Evolutionary conservation across 1,140 invertebrate genomes (phyloP).

Genomic region (Brachionus plicatilis): DNA sequence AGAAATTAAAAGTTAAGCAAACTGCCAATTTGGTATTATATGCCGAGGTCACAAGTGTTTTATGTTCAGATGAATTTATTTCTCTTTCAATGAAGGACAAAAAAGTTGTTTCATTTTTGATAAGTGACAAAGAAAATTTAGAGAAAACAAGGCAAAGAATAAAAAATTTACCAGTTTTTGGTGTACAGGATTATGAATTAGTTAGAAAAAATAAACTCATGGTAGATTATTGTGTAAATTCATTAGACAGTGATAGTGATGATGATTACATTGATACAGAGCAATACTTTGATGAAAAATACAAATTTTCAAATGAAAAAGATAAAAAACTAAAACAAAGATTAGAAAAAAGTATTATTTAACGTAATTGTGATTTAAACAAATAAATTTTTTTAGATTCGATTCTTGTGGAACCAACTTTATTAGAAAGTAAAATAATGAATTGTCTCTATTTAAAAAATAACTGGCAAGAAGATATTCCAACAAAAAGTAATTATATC

Average conservation of each 20-base stretch:
- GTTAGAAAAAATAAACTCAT: neutral
- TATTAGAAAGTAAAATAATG: too few relatives aligned
- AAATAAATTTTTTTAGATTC: neutral
- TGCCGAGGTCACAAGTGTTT: neutral
- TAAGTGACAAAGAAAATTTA: neutral
- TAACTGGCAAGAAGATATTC: too few relatives aligned
- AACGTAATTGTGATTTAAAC: neutral
- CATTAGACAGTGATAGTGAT: neutral
- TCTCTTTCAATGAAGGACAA: neutral
- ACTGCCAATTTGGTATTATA: neutral
- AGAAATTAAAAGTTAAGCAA: neutral
- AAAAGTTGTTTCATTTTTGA: slow-evolving; percentile 5
- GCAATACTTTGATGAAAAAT: neutral
- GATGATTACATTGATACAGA: neutral
- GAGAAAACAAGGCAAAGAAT: neutral
- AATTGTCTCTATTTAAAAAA: too few relatives aligned
- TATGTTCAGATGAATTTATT: neutral
- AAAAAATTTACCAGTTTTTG: neutral
- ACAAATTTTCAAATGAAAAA: neutral
- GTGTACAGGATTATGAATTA: neutral
- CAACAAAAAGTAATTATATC: too few relatives aligned
- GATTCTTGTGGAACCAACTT: neutral
- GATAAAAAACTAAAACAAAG: neutral
- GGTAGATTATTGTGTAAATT: neutral
- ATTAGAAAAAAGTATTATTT: neutral